A percentile compares a stretch with the other conserved stretches of the same genome.
Evolutionary conservation across 2,113 vertebrate species (phyloP).

Genomic region (Silurus glanis): DNA sequence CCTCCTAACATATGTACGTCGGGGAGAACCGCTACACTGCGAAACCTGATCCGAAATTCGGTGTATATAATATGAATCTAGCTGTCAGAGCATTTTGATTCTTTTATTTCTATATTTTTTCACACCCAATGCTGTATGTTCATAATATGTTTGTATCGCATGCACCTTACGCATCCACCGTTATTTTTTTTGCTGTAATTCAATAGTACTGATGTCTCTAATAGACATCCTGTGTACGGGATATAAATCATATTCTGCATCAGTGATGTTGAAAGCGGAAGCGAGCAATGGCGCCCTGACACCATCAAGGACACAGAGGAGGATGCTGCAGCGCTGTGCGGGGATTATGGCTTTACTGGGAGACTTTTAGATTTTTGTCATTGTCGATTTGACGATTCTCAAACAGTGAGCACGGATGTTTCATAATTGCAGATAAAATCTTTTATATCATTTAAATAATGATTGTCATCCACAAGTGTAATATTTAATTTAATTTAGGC

Average conservation of each 20-base stretch:
- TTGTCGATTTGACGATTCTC: neutral
- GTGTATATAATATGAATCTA: neutral
- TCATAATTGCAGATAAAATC: neutral
- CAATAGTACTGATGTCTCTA: neutral
- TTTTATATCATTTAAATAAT: neutral
- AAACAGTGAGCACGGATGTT: neutral
- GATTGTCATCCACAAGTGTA: too few species aligned
- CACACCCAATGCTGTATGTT: neutral
- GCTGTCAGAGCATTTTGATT: neutral
- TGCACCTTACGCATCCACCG: neutral
- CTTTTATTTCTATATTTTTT: neutral
- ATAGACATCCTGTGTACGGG: too few species aligned
- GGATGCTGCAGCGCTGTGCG: conserved; percentile 44
- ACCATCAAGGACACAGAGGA: conserved; percentile 62
- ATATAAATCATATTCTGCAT: neutral
- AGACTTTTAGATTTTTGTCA: neutral
- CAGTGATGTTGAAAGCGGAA: neutral
- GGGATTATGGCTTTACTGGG: neutral
- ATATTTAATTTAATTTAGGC: neutral
- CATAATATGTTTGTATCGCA: neutral
- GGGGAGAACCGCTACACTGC: neutral
- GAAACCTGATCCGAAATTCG: neutral
- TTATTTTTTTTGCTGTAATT: neutral
- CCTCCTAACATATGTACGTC: neutral
- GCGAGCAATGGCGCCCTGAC: conserved; percentile 70